These are phyloP conservation scores for Scomber colias DNA, from an alignment of 2,113 vertebrate genomes.

Conservation along the genomic window DNA sequence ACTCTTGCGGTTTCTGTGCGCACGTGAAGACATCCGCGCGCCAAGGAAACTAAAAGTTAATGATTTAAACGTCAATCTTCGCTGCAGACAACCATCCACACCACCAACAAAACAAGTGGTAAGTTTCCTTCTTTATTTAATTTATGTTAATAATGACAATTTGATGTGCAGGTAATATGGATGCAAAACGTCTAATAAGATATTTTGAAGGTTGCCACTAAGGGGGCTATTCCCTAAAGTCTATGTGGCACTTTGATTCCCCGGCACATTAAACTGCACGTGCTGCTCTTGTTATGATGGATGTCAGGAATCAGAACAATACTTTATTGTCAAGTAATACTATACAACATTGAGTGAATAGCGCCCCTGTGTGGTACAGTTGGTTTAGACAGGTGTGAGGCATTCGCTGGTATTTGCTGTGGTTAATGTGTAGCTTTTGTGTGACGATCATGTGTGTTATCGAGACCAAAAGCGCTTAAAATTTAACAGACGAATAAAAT, in stretches of 20 bases:
- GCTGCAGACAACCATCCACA: neutral
- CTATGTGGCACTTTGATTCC: neutral
- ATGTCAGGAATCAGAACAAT: neutral
- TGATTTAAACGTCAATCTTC: neutral
- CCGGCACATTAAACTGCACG: neutral
- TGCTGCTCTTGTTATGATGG: conserved; percentile 2
- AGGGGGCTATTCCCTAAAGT: neutral
- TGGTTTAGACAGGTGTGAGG: neutral
- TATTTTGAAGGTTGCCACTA: neutral
- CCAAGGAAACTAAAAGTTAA: neutral
- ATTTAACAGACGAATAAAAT: neutral
- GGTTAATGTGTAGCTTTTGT: neutral
- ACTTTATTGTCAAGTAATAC: neutral
- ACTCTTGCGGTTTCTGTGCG: neutral
- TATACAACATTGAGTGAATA: conserved; percentile 15
- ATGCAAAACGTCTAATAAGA: no score
- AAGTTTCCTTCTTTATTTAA: conserved; percentile 10
- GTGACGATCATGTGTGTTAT: neutral
- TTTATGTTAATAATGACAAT: neutral
- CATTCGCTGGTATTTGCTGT: neutral
- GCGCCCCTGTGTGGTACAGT: conserved; percentile 54
- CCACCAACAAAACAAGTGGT: neutral
- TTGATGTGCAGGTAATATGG: neutral
- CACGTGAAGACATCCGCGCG: neutral
- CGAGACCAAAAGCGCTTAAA: neutral